Evolutionary conservation across 1,140 invertebrate species (phyloP).

Genomic region (Drosophila mojavensis): DNA sequence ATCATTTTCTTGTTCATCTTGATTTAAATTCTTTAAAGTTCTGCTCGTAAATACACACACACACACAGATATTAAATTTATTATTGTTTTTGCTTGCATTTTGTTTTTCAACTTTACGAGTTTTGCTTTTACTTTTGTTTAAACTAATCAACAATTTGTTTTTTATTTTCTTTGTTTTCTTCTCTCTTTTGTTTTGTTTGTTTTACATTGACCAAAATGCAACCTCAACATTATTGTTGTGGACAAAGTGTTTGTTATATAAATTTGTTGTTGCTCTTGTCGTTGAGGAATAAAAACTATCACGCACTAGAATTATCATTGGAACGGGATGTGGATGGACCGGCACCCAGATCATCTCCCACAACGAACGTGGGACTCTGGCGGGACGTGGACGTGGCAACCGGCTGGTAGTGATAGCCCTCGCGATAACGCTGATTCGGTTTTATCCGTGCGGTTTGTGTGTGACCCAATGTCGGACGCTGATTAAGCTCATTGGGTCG

Average conservation of each 20-base stretch:
- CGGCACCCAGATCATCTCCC: slow-evolving; percentile 80
- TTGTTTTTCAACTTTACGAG: slow-evolving; percentile 66
- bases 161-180: slow-evolving; percentile 34
- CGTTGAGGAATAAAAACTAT: slow-evolving; percentile 84
- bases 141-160: slow-evolving; percentile 77
- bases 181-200: slow-evolving; percentile 56
- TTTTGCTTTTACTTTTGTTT: slow-evolving; percentile 54
- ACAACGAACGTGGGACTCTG: slow-evolving; percentile 84
- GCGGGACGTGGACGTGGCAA: slow-evolving; percentile 81
- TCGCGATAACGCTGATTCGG: slow-evolving; percentile 84
- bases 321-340: slow-evolving; percentile 84
- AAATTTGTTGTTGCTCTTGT: slow-evolving; percentile 39
- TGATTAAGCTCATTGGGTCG: slow-evolving; percentile 84
- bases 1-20: slow-evolving; percentile 43
- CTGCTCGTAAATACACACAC: slow-evolving; percentile 62
- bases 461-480: slow-evolving; percentile 83
- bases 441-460: slow-evolving; percentile 83
- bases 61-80: slow-evolving; percentile 79
- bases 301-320: slow-evolving; percentile 84
- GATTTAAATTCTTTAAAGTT: slow-evolving; percentile 78
- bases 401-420: slow-evolving; percentile 84
- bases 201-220: slow-evolving; percentile 68
- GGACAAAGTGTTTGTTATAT: slow-evolving; percentile 54
- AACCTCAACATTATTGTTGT: slow-evolving; percentile 51
- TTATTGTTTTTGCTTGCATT: slow-evolving; percentile 75